Conservation (phyloP, 2,888 invertebrate species). For the Dioctria rufipes region DNA sequence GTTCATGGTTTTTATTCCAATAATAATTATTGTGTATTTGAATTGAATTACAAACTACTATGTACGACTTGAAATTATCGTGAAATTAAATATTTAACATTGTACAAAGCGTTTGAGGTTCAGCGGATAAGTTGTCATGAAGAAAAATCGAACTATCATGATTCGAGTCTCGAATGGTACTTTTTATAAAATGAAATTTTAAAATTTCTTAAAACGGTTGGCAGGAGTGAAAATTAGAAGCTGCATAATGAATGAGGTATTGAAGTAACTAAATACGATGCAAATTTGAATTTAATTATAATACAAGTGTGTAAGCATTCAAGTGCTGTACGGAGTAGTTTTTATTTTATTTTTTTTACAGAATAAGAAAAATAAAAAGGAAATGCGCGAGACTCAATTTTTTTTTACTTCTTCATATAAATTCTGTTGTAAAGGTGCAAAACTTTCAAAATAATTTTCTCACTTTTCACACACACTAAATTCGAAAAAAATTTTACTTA, state of each 20-base stretch:
- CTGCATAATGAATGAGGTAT: background rate
- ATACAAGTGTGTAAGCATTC: constrained; percentile 31
- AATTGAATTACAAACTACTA: no score
- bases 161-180: no score
- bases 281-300: constrained; percentile 38
- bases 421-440: constrained; percentile 5
- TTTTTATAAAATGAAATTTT: background rate
- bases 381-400: constrained; percentile 20
- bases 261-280: constrained; percentile 1
- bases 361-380: background rate
- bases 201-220: background rate
- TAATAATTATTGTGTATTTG: no score
- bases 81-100: no score
- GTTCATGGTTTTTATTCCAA: no score
- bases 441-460: constrained; percentile 38
- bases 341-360: background rate
- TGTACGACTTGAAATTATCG: no score
- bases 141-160: no score
- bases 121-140: no score
- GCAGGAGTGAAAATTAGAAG: background rate
- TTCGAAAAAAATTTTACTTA: constrained; percentile 1
- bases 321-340: constrained; percentile 35
- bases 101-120: no score
- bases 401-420: background rate
- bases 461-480: background rate